These are phyloP conservation scores for Syrphus vitripennis DNA, from an alignment of 2,888 invertebrate species.

Conservation along the genomic window DNA sequence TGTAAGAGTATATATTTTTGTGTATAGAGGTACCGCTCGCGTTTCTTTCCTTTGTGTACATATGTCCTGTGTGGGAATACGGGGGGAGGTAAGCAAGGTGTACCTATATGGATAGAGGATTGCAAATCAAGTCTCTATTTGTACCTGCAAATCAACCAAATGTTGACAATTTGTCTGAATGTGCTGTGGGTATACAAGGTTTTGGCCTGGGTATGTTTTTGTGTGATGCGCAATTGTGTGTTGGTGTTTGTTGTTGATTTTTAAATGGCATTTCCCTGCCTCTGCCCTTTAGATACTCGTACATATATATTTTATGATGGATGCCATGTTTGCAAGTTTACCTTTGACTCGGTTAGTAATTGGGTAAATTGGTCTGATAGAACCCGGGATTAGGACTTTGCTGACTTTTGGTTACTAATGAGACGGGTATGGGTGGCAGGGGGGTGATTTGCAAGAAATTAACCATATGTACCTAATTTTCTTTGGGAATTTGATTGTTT, in stretches of 20 bases:
- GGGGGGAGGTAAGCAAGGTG: background rate
- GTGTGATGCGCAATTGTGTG: background rate
- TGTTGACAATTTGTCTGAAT: conserved; percentile 71
- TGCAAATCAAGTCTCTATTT: conserved; percentile 69
- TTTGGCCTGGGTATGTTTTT: background rate
- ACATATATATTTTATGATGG: background rate
- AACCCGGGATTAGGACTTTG: conserved; percentile 52
- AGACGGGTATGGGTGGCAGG: conserved; percentile 8
- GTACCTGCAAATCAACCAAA: conserved; percentile 70
- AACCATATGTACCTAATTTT: background rate
- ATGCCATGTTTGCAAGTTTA: conserved; percentile 59
- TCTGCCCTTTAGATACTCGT: conserved; percentile 32
- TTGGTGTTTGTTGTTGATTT: conserved; percentile 48
- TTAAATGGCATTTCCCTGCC: conserved; percentile 53
- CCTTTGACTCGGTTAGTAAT: conserved; percentile 70
- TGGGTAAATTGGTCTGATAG: conserved; percentile 63
- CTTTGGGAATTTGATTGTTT: conserved; percentile 37
- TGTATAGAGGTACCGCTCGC: conserved; percentile 28
- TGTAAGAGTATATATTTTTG: background rate
- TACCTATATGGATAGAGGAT: background rate
- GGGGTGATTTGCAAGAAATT: conserved; percentile 6
- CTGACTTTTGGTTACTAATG: conserved; percentile 68
- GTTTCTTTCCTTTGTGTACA: background rate
- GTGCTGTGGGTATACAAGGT: background rate
- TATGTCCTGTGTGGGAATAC: conserved; percentile 39